phyloP scores from a whole-genome alignment of 2,888 invertebrate species.

The Axea sp. region DNA sequence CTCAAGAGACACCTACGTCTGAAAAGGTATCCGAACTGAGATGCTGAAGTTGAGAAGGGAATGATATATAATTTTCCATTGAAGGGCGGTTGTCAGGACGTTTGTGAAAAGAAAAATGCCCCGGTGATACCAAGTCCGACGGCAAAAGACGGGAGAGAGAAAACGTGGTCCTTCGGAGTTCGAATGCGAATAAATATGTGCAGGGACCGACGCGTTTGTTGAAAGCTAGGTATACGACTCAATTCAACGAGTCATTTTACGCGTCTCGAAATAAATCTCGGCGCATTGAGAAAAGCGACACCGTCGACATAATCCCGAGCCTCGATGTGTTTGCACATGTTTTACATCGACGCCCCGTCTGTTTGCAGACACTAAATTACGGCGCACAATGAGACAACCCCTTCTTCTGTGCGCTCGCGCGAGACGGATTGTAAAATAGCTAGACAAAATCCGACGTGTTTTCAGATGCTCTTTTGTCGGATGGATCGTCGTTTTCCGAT shows the following conservation, averaged over 20 bases:
- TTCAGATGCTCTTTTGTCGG: constrained; percentile 62
- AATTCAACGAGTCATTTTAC: constrained; percentile 72
- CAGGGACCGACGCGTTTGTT: constrained; percentile 29
- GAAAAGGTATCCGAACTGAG: constrained; percentile 17
- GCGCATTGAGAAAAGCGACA: constrained; percentile 62
- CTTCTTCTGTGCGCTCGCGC: constrained; percentile 68
- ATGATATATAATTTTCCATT: constrained; percentile 55
- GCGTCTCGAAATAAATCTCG: constrained; percentile 72
- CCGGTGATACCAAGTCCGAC: constrained; percentile 1
- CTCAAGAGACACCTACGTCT: constrained; percentile 14
- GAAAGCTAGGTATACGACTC: constrained; percentile 65
- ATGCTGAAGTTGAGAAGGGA: constrained; percentile 26
- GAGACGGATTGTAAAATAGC: constrained; percentile 75
- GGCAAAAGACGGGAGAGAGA: constrained; percentile 19
- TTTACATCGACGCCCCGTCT: constrained; percentile 74
- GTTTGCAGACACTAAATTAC: constrained; percentile 80
- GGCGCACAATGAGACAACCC: constrained; percentile 76
- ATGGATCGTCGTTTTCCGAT: constrained; percentile 39
- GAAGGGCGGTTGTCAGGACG: constrained; percentile 31
- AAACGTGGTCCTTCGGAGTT: constrained; percentile 42
- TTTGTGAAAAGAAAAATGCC: constrained; percentile 41
- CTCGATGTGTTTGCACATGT: constrained; percentile 70
- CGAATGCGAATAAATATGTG: constrained; percentile 17
- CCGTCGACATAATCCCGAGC: constrained; percentile 60
- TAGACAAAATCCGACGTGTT: constrained; percentile 63